Evolutionary conservation across 2,797 vertebrate genomes (phyloP).

Genomic region (Pantherophis alleghaniensis): DNA sequence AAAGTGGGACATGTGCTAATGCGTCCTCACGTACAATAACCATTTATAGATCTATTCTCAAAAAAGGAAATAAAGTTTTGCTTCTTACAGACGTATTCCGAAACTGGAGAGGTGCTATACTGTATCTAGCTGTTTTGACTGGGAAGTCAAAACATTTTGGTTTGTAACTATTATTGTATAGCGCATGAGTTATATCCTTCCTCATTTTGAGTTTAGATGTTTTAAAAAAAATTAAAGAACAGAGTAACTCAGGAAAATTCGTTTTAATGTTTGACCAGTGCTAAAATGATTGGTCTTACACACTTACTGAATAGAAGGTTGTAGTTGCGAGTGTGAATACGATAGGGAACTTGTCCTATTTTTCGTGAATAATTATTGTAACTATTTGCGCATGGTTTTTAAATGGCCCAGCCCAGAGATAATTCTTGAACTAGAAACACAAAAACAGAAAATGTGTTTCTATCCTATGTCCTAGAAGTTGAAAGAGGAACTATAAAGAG

Average conservation of each 20-base stretch:
- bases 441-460: not conserved
- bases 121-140: not conserved
- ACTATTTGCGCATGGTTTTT: not conserved
- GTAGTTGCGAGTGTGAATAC: not conserved
- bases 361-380: not conserved
- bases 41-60: not conserved
- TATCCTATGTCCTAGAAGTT: not conserved
- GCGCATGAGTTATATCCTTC: no score
- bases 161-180: not conserved
- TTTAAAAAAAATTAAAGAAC: not conserved
- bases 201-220: not conserved
- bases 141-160: not conserved
- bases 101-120: not conserved
- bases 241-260: not conserved
- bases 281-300: not conserved
- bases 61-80: not conserved
- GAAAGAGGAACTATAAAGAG: not conserved
- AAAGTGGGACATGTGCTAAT: not conserved
- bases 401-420: not conserved
- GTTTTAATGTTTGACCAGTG: not conserved
- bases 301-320: not conserved
- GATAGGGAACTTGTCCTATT: not conserved
- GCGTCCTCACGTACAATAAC: no score
- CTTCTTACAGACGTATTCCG: not conserved
- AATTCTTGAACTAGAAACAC: not conserved